Evolutionary conservation across 1,140 invertebrate genomes (phyloP), one percentile per base, ranked within the genome.

Genomic region (Magallana angulata): DNA sequence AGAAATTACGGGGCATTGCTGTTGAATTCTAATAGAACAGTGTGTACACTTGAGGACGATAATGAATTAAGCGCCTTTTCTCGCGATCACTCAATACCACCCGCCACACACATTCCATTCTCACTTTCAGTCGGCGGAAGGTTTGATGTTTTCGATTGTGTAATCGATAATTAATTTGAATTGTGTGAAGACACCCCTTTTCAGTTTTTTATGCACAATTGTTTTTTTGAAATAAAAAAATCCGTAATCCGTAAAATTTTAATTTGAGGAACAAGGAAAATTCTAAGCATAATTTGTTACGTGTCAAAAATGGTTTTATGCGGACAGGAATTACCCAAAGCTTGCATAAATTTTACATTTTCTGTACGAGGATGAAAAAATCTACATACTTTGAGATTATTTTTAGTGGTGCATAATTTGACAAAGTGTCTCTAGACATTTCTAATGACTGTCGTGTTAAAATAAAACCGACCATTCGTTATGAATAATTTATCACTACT

Each of bases 381-480:
- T 64, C 60, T 64, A 64, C 60, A n/a, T 64, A 76, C 36, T 76
- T 76, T 76, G 24, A 76, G 68, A 30, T 30, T 76, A 76, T 76
- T 76, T 76, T 76, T 30, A 30, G 68, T 36, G 68, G 9, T 18
- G 68, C 36, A 76, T 76, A 30, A 36, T 30, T 76, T 76, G 36
- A 76, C 36, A 30, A 76, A 76, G 24, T 76, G 68, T 76, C 68
- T 12, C 68, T 30, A 48, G 8, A 76, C 68, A 30, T 76, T 36
- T 12, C 68, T 76, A 76, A 76, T 76, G 68, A 76, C 18, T 76
- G 68, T 76, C 36, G 68, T 30, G 36, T 48, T 30, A 76, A 76
- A 76, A 76, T 36, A 76, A 76, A 76, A 24, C 18, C 6, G 64
- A 9, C 24, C 68, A 30, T 24, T 76, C 18, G 68, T 30, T 30